A percentile compares a stretch with the other conserved stretches of the same genome.
Evolutionary conservation across 2,888 invertebrate species (phyloP).

Genomic region (Ornithoptera alexandrae): DNA sequence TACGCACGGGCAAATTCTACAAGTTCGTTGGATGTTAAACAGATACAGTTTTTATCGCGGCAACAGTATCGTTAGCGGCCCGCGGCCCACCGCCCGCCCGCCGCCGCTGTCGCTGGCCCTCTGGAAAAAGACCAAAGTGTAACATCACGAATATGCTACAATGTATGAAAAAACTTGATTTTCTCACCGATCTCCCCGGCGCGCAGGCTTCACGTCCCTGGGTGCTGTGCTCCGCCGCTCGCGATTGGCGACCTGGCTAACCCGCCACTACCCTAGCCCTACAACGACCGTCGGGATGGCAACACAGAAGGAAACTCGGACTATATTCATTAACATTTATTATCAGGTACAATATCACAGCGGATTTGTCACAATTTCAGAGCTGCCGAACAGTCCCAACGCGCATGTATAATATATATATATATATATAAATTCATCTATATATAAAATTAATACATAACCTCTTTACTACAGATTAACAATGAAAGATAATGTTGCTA

Average conservation of each 20-base stretch:
- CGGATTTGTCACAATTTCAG: conserved; percentile 21
- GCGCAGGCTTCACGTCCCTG: conserved; percentile 42
- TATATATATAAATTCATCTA: too few relatives aligned
- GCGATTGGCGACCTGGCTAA: not conserved
- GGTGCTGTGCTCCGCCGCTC: not conserved
- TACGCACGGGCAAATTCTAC: too few relatives aligned
- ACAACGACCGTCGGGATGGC: conserved; percentile 23
- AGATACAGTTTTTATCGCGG: conserved; percentile 1
- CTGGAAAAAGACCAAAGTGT: conserved; percentile 73
- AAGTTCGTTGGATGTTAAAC: not conserved
- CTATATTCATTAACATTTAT: conserved; percentile 35
- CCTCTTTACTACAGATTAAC: too few relatives aligned
- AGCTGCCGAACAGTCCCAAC: not conserved
- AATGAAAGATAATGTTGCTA: too few relatives aligned
- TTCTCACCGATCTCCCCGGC: conserved; percentile 50
- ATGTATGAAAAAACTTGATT: conserved; percentile 35
- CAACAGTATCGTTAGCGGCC: conserved; percentile 5
- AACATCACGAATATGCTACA: conserved; percentile 55
- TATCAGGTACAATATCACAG: conserved; percentile 44
- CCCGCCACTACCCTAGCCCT: conserved; percentile 24
- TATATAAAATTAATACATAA: too few relatives aligned
- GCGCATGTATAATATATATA: not conserved
- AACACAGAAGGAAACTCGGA: conserved; percentile 41
- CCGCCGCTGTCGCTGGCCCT: conserved; percentile 33
- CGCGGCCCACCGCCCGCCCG: too few relatives aligned